phyloP scores from a whole-genome alignment of 2,113 vertebrate species.

The Aleadryas rufinucha region DNA sequence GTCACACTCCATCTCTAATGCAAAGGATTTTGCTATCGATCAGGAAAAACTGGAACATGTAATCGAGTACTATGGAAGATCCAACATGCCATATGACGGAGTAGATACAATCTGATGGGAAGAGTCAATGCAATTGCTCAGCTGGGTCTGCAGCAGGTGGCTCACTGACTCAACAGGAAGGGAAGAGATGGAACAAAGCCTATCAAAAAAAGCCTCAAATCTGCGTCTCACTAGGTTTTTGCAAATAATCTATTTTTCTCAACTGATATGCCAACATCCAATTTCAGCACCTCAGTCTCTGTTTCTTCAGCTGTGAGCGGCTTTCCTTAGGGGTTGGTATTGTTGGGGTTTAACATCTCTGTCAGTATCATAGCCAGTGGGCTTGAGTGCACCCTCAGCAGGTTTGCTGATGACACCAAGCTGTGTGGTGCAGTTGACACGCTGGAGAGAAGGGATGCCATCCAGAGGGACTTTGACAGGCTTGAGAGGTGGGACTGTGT shows the following conservation, averaged over 20 bases:
- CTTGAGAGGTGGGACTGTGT: neutral
- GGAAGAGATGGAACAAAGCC: neutral
- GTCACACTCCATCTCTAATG: neutral
- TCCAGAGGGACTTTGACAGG: neutral
- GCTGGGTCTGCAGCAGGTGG: neutral
- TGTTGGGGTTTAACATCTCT: neutral
- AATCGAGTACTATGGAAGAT: neutral
- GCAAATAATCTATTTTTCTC: constrained; percentile 9
- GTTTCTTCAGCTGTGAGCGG: neutral
- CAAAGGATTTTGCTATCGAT: neutral
- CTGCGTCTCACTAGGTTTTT: neutral
- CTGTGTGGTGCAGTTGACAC: neutral
- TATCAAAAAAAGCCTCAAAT: neutral
- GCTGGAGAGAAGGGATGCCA: neutral
- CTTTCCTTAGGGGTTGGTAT: neutral
- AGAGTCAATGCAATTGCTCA: neutral
- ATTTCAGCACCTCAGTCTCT: neutral
- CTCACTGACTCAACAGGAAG: neutral
- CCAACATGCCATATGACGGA: neutral
- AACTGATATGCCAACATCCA: neutral
- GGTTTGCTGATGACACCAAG: neutral
- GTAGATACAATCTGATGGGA: neutral
- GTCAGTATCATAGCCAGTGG: neutral
- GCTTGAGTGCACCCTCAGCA: neutral
- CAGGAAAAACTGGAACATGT: neutral